Percentiles rank a stretch among this genome's conserved stretches.
Conservation (phyloP, 2,797 vertebrate species). For the Chiroxiphia lanceolata region DNA sequence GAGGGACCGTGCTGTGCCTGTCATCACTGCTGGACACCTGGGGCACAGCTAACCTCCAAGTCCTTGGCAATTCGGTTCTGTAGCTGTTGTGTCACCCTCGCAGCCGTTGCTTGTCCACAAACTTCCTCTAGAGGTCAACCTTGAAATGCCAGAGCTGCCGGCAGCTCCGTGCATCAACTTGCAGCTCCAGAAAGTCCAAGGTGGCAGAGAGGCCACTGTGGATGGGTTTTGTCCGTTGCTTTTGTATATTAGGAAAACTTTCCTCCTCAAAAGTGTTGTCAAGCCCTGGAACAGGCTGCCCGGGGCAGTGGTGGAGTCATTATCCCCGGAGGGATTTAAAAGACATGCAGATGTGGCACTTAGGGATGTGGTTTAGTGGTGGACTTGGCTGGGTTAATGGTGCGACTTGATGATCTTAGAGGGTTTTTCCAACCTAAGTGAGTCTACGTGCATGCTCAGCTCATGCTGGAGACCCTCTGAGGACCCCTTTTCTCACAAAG, state of each 20-base stretch:
- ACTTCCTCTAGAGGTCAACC: constrained; percentile 47
- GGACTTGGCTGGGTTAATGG: not conserved
- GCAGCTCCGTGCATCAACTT: not conserved
- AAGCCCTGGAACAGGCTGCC: not conserved
- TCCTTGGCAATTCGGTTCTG: not conserved
- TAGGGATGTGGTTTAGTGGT: not conserved
- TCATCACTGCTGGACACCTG: rapidly evolving
- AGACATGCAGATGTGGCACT: not conserved
- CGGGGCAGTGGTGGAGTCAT: not conserved
- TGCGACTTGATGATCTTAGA: too few relatives aligned
- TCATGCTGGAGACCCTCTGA: not conserved
- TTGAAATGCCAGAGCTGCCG: not conserved
- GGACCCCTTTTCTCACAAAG: not conserved
- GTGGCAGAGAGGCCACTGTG: not conserved
- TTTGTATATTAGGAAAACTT: not conserved
- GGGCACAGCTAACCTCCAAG: not conserved
- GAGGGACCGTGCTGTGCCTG: not conserved
- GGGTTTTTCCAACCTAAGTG: not conserved
- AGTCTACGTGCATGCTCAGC: not conserved
- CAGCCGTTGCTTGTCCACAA: not conserved
- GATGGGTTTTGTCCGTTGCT: not conserved
- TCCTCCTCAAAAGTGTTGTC: not conserved
- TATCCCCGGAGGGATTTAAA: not conserved
- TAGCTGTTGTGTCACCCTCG: rapidly evolving
- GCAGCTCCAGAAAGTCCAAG: not conserved